phyloP scores from a whole-genome alignment of 2,113 vertebrate genomes.

The Hirundichthys speculiger region DNA sequence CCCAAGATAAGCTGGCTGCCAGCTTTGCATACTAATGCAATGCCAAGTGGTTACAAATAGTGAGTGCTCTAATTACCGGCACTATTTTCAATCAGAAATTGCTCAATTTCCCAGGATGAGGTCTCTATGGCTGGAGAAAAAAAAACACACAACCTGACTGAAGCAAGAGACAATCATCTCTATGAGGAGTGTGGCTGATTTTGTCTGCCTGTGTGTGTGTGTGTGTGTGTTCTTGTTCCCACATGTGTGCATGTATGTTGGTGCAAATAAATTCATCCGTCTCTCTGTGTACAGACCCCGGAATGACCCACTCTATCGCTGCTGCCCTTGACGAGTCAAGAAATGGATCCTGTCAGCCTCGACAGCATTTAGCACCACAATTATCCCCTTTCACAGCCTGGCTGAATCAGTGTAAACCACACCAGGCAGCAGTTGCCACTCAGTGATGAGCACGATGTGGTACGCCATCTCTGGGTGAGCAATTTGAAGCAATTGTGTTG shows the following conservation, averaged over 20 bases:
- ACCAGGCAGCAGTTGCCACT: slow-evolving; percentile 74
- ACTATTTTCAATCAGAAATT: slow-evolving; percentile 86
- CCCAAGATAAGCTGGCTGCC: slow-evolving; percentile 87
- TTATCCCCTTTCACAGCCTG: slow-evolving; percentile 79
- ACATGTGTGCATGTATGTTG: slow-evolving; percentile 46
- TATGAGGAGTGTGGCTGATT: slow-evolving; percentile 62
- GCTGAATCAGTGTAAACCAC: slow-evolving; percentile 78
- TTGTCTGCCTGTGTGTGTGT: slow-evolving; percentile 40
- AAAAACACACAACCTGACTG: slow-evolving; percentile 68
- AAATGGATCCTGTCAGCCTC: slow-evolving; percentile 72
- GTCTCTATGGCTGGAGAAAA: slow-evolving; percentile 74
- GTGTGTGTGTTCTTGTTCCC: slow-evolving; percentile 30
- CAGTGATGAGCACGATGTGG: slow-evolving; percentile 71
- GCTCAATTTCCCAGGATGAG: slow-evolving; percentile 85
- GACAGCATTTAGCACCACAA: slow-evolving; percentile 76
- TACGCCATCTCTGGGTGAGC: slow-evolving; percentile 65
- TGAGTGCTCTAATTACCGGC: slow-evolving; percentile 86
- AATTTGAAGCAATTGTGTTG: slow-evolving; percentile 78
- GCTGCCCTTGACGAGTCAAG: slow-evolving; percentile 70
- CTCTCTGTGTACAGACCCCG: slow-evolving; percentile 44
- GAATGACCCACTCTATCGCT: slow-evolving; percentile 60
- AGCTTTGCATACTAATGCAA: slow-evolving; percentile 90
- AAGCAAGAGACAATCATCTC: slow-evolving; percentile 77
- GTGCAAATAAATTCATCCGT: slow-evolving; percentile 60
- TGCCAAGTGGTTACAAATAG: slow-evolving; percentile 86